Evolutionary conservation across 37 sponge, comb jelly and placozoan species (phyloP).

Genomic region (Spongilla lacustris): DNA sequence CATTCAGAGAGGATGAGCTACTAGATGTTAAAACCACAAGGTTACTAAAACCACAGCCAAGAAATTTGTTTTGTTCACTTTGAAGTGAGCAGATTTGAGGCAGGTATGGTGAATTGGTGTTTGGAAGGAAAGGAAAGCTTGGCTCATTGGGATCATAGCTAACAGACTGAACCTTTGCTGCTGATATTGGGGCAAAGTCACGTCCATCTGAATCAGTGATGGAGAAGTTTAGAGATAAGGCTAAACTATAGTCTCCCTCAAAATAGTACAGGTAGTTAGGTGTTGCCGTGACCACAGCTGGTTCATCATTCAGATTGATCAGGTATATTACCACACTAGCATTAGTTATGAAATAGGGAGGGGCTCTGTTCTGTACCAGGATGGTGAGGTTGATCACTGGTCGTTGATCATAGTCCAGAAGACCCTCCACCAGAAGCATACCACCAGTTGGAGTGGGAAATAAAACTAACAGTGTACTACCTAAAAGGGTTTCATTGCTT

Average conservation of each 20-base stretch:
- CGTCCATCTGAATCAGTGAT: slow-evolving; percentile 68
- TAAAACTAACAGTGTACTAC: not conserved
- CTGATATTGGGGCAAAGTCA: slow-evolving; percentile 33
- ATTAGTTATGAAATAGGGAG: slow-evolving; percentile 30
- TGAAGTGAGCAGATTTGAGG: slow-evolving; percentile 53
- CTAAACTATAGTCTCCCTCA: not conserved
- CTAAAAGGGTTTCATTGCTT: not conserved
- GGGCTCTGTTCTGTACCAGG: slow-evolving; percentile 33
- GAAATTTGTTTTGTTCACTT: slow-evolving; percentile 17
- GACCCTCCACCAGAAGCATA: slow-evolving; percentile 16
- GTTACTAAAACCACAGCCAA: slow-evolving; percentile 37
- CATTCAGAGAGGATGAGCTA: not conserved
- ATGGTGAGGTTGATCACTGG: slow-evolving; percentile 30
- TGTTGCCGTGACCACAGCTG: slow-evolving; percentile 44
- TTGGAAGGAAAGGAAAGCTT: slow-evolving; percentile 61
- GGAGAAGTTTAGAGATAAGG: slow-evolving; percentile 24
- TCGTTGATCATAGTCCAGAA: slow-evolving; percentile 67
- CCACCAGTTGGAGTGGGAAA: slow-evolving; percentile 3
- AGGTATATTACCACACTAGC: slow-evolving; percentile 38
- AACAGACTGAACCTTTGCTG: slow-evolving; percentile 43
- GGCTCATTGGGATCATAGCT: slow-evolving; percentile 27
- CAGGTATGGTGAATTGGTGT: not conserved
- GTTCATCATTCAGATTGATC: slow-evolving; percentile 74
- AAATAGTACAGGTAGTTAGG: not conserved
- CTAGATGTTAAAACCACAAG: not conserved